Evolutionary conservation across 2,797 vertebrate genomes (phyloP), one percentile per base, ranked within the genome.

Genomic region (Salarias fasciatus): DNA sequence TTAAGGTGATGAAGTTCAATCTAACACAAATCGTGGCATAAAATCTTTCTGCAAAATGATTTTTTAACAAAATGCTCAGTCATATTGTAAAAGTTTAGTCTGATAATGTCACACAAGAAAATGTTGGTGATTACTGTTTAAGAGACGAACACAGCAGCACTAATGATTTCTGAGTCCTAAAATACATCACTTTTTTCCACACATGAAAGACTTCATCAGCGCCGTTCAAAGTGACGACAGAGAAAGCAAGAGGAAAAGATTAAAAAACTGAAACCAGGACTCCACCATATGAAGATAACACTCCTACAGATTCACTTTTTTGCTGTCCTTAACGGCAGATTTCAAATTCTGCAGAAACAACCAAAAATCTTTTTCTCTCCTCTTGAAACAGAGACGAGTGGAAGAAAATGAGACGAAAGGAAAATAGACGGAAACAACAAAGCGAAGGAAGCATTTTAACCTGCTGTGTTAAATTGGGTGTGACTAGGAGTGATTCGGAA

Each of bases 401-500:
- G 29, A 63, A 42, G 43, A 63, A 59, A 73, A 63, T 6, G 49
- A 80, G 61, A 77, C 52, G 38, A 77, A 77, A 79, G 51, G 47
- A 53, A 48, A 67, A 67, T 29, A 75, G 54, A 47, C 49, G 69
- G 73, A 71, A 80, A 76, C 77, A 86, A 81, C 77, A 84, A 80
- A 86, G 81, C 63, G 62, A 63, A 79, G 69, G 68, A 82, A 89
- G 86, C 86, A 88, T 91, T 91, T 92, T 85, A 90, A 88, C 84
- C 82, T 49, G 70, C 85, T 79, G 87, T 81, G 88, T 94, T 96
- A 94, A 95, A 95, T 95, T 94, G 93, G 93, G 93, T 85, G 92
- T 93, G 95, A 95, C 93, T 93, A 91, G 90, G 92, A 94, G 93
- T 90, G 88, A 93, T 94, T 95, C 91, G 77, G 93, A 94, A 93